A percentile compares a stretch with the other conserved stretches of the same genome.
These are phyloP conservation scores for Mionectes macconnelli DNA, from an alignment of 2,113 vertebrate genomes.

Conservation along the genomic window DNA sequence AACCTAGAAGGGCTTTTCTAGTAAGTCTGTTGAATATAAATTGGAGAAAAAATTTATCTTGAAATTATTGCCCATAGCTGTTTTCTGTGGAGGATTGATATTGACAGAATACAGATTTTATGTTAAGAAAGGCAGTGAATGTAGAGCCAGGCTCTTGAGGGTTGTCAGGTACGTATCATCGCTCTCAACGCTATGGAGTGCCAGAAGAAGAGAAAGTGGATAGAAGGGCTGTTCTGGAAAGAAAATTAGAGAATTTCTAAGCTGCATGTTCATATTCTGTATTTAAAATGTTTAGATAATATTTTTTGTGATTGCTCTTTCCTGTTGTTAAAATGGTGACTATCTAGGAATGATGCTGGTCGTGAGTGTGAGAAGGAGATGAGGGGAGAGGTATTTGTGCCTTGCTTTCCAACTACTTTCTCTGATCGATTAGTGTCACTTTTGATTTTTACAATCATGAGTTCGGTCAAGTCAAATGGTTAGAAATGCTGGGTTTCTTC, in stretches of 20 bases:
- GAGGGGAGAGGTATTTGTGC: neutral
- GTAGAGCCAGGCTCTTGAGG: neutral
- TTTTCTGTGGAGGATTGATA: neutral
- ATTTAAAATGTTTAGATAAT: neutral
- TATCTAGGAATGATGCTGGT: neutral
- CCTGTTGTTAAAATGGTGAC: neutral
- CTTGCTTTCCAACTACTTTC: neutral
- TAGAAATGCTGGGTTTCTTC: neutral
- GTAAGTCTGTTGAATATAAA: neutral
- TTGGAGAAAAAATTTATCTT: neutral
- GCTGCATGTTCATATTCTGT: neutral
- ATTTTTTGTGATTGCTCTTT: neutral
- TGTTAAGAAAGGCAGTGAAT: accelerated
- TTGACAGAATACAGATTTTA: neutral
- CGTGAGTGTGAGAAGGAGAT: neutral
- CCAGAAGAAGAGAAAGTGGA: neutral
- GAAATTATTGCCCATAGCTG: neutral
- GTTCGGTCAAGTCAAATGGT: neutral
- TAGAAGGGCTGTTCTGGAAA: neutral
- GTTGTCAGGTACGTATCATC: neutral
- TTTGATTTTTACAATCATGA: neutral
- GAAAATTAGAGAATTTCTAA: neutral
- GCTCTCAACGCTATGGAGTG: neutral
- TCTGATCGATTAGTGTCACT: neutral
- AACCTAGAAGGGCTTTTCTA: neutral